These are phyloP conservation scores for Brachyhypopomus occidentalis DNA, from an alignment of 2,113 vertebrate species.

Conservation along the genomic window DNA sequence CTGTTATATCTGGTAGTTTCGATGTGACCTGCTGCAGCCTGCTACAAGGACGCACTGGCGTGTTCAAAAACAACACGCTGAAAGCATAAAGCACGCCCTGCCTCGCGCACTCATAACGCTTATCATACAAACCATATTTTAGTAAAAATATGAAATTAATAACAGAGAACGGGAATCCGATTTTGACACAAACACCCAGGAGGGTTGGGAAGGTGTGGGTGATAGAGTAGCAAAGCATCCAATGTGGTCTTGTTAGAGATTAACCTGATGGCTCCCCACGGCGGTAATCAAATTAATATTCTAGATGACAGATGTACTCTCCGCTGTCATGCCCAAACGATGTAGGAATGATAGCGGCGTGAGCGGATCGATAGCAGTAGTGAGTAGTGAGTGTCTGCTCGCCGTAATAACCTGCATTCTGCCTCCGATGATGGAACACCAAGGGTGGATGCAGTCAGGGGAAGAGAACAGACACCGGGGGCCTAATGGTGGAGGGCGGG, in stretches of 20 bases:
- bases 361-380: conserved; percentile 15
- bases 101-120: not conserved
- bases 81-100: not conserved
- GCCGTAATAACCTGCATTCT: conserved; percentile 8
- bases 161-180: not conserved
- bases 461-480: not conserved
- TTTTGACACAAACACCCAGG: conserved; percentile 5
- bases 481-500: not conserved
- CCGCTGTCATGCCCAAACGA: conserved; percentile 10
- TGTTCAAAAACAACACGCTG: too few relatives aligned
- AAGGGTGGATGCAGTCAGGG: conserved; percentile 14
- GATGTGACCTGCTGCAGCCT: too few relatives aligned
- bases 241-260: conserved; percentile 29
- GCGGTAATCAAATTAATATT: conserved; percentile 34
- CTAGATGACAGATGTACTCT: conserved; percentile 11
- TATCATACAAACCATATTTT: not conserved
- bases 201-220: not conserved
- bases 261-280: not conserved
- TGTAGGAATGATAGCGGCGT: conserved; percentile 14
- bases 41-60: too few relatives aligned
- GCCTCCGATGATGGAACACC: not conserved
- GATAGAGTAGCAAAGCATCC: not conserved
- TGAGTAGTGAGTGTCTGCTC: conserved; percentile 7
- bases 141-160: not conserved
- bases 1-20: too few relatives aligned